phyloP scores from a whole-genome alignment of 2,113 vertebrate genomes.

The Willisornis vidua region DNA sequence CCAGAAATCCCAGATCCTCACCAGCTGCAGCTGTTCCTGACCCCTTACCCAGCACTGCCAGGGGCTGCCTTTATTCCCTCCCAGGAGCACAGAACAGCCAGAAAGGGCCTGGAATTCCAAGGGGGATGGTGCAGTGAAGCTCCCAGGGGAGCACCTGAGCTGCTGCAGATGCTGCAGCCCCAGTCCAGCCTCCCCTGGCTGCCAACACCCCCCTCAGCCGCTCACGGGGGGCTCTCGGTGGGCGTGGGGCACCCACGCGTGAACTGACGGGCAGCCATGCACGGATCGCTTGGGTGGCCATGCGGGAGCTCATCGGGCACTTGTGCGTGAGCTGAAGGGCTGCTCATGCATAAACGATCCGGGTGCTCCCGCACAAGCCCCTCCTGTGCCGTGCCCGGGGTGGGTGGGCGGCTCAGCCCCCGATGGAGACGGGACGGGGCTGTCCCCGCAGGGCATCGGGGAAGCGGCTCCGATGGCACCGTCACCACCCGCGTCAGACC shows the following conservation, averaged over 20 bases:
- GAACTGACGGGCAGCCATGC: background rate
- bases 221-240: background rate
- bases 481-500: fast-evolving
- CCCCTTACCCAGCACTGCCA: background rate
- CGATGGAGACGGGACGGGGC: background rate
- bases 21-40: background rate
- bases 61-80: background rate
- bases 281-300: background rate
- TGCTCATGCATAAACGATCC: background rate
- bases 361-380: background rate
- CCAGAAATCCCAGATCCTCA: background rate
- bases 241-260: background rate
- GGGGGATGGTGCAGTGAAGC: fast-evolving
- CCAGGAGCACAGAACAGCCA: fast-evolving
- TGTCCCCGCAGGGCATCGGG: fast-evolving
- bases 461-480: fast-evolving
- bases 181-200: background rate
- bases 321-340: background rate
- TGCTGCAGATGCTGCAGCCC: background rate
- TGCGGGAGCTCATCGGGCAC: background rate
- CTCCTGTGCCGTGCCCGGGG: fast-evolving
- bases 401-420: no score
- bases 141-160: background rate
- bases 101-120: background rate
- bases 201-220: fast-evolving